Base-by-base conservation (phyloP, 1,140 invertebrate genomes). In the Sminthurinus signatus region DNA sequence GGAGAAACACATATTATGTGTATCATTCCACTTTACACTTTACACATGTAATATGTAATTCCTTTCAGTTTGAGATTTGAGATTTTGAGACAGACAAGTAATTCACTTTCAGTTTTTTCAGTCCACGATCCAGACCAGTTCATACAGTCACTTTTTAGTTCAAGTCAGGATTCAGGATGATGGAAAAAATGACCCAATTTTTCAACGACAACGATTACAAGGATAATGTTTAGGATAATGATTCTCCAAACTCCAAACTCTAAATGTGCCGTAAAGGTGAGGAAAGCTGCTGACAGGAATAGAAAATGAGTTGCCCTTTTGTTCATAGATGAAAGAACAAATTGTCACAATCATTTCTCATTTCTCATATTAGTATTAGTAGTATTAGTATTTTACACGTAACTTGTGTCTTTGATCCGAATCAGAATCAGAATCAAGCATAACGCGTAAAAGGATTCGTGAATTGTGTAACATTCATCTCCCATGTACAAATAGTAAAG, bases 301-400 rank as follows among this genome's bases (percentile, higher is more conserved):
- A 29, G 50, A 5, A 28, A 52, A 52, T 52, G 50, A 52, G 50
- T 52, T 52, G n/a, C n/a, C 21, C 50, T 52, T 52, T 52, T 46
- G 44, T 46, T n/a, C 21, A 10, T 46, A 28, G 14, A 52, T 12
- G 50, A 10, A 52, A 5, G 25, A 14, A 52, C 2, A 28, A 4
- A 28, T 23, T 48, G 46, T 48, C 5, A 19, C 15, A 10, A 17
- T 17, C 8, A 10, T 39, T 39, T 8, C 36, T 39, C 17, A 10
- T 17, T 10, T n/a, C n/a, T n/a, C n/a, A n/a, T n/a, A n/a, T n/a
- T n/a, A n/a, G n/a, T n/a, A n/a, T n/a, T n/a, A n/a, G n/a, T n/a
- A n/a, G n/a, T n/a, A n/a, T n/a, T n/a, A n/a, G n/a, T n/a, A n/a
- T n/a, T n/a, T n/a, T n/a, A n/a, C n/a, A n/a, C n/a, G n/a, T n/a